phyloP scores from a whole-genome alignment of 2,888 invertebrate species.

The Drosophila infuscata region DNA sequence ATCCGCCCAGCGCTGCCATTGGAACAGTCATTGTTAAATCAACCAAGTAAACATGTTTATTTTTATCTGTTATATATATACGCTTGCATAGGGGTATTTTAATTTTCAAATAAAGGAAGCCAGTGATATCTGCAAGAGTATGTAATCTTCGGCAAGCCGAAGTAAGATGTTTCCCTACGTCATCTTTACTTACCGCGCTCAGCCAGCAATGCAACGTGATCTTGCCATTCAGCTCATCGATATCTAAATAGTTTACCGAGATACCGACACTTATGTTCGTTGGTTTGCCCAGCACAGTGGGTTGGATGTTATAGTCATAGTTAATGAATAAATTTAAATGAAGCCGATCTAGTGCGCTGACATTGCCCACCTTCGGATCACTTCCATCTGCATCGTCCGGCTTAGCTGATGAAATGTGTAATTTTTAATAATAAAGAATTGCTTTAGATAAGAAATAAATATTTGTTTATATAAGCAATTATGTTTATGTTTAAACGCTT shows the following conservation, averaged over 20 bases:
- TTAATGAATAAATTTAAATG: constrained; percentile 86
- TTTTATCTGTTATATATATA: not conserved
- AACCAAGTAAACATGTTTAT: not conserved
- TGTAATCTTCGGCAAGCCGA: not conserved
- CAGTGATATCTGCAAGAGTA: not conserved
- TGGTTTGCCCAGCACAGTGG: constrained; percentile 73
- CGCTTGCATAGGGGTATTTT: not conserved
- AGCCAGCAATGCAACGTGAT: constrained; percentile 88
- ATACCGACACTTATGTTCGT: constrained; percentile 85
- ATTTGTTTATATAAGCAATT: not conserved
- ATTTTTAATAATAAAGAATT: not conserved
- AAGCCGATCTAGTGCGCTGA: constrained; percentile 69
- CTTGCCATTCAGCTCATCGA: constrained; percentile 88
- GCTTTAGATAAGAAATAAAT: not conserved
- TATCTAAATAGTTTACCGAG: constrained; percentile 88
- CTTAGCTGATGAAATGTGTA: constrained; percentile 17
- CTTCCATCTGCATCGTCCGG: constrained; percentile 5
- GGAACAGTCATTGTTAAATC: not conserved
- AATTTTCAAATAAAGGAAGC: not conserved
- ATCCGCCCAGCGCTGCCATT: constrained; percentile 90
- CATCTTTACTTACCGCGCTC: constrained; percentile 86
- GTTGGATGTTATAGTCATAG: constrained; percentile 83
- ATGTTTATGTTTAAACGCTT: constrained; percentile 35
- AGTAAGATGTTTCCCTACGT: not conserved
- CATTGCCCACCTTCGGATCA: constrained; percentile 40